Evolutionary conservation across 2,113 vertebrate genomes (phyloP), one percentile per base, ranked within the genome.

Genomic region (Alces alces): DNA sequence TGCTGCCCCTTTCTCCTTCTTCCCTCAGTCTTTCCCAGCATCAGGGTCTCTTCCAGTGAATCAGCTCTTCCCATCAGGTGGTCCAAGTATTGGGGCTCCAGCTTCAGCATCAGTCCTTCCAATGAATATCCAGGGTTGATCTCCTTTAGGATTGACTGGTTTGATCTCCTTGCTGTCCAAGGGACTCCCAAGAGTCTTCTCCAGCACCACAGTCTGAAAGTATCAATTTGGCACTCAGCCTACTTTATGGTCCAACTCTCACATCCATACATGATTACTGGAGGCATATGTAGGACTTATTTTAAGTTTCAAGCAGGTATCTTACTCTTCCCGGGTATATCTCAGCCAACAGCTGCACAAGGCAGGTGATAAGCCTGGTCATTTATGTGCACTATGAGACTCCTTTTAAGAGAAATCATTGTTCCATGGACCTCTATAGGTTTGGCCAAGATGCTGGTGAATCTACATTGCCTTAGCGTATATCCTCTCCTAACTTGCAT

Each of bases 321-420:
- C 36, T 2, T 15, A 5, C 27, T 70, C 12, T 57, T 50, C 23
- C 57, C n/a, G 70, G 33, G 3, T 7, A 61, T 14, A 60, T 11
- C 14, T 3, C 1, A 52, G 21, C 2, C 76, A 79, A 27, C 21
- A 19, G 25, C 7, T 21, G 11, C n/a, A 12, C 15, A 66, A 3
- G 27, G 47, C 13, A 5, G 8, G 1, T 70, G 36, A 6, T 45
- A 58, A 58, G 13, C 5, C 15, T 52, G 5, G 12, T 0, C 5
- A 25, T 25, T 7, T 85, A 3, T 39, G 13, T 39, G 27, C 2
- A 55, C 21, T 4, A 15, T 6, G 3, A 27, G 13, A 54, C 25
- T 93, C 55, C 45, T 61, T 30, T 57, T 30, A 39, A 84, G 27
- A 28, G 23, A 84, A 79, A 90, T 73, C 7, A 33, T 64, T 7